Percentiles rank a stretch among this genome's conserved stretches.
Conservation (phyloP, 2,113 vertebrate genomes). For the Camelus bactrianus region DNA sequence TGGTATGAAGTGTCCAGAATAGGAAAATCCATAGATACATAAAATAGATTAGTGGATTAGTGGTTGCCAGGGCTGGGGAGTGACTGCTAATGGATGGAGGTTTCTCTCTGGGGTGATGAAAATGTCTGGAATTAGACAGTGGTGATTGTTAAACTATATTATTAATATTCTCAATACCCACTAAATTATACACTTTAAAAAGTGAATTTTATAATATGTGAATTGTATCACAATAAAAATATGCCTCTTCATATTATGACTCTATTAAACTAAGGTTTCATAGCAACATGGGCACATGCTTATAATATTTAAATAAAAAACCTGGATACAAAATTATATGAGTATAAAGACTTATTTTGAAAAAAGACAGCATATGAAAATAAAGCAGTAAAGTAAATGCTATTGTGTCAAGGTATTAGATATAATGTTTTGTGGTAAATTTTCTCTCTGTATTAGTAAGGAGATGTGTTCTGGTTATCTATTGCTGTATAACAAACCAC, state of each 20-base stretch:
- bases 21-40: background rate
- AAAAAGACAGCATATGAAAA: background rate
- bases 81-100: background rate
- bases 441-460: background rate
- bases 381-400: background rate
- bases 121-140: background rate
- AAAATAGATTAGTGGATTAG: background rate
- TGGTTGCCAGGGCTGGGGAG: background rate
- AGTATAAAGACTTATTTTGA: background rate
- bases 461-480: background rate
- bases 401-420: background rate
- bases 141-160: background rate
- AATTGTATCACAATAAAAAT: conserved; percentile 5
- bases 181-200: background rate
- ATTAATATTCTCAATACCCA: background rate
- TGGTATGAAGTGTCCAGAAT: background rate
- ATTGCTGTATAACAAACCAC: background rate
- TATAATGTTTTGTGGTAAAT: background rate
- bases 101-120: background rate
- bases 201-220: background rate
- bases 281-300: background rate
- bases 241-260: background rate
- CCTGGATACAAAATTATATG: background rate
- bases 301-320: conserved; percentile 5
- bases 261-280: background rate